A percentile compares a stretch with the other conserved stretches of the same genome.
Conservation (phyloP, 2,888 invertebrate species). For the Mimachlamys varia region DNA sequence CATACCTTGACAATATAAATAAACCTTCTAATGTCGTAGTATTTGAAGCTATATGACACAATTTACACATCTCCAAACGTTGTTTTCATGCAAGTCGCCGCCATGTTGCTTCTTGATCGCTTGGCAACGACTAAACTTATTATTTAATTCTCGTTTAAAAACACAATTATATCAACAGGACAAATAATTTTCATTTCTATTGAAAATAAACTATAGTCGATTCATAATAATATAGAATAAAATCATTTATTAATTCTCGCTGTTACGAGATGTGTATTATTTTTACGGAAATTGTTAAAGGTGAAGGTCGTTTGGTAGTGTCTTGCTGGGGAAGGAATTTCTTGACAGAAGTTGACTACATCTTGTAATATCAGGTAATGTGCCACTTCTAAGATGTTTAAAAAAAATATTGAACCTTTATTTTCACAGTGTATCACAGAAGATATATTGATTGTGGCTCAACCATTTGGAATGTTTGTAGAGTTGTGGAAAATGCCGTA, state of each 20-base stretch:
- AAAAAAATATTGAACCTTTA: no score
- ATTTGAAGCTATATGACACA: neutral
- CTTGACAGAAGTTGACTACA: neutral
- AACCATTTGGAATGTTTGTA: neutral
- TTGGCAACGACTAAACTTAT: constrained; percentile 49
- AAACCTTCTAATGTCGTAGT: neutral
- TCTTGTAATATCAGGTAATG: neutral
- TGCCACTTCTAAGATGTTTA: neutral
- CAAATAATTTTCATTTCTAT: neutral
- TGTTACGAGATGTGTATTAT: constrained; percentile 39
- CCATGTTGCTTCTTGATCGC: constrained; percentile 55
- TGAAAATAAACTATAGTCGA: neutral
- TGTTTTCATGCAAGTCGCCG: constrained; percentile 42
- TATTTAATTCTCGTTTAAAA: constrained; percentile 36
- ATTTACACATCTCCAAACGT: neutral
- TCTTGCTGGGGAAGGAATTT: constrained; percentile 36
- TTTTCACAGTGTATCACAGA: no score
- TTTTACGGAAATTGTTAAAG: constrained; percentile 40
- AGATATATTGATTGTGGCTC: neutral
- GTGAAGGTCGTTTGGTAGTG: constrained; percentile 45
- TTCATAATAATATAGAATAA: neutral
- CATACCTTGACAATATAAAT: constrained; percentile 27
- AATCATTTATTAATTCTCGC: constrained; percentile 19
- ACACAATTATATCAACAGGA: neutral
- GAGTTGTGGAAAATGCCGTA: neutral